Conservation (phyloP, 2,797 vertebrate genomes). For the Poecilia picta region DNA sequence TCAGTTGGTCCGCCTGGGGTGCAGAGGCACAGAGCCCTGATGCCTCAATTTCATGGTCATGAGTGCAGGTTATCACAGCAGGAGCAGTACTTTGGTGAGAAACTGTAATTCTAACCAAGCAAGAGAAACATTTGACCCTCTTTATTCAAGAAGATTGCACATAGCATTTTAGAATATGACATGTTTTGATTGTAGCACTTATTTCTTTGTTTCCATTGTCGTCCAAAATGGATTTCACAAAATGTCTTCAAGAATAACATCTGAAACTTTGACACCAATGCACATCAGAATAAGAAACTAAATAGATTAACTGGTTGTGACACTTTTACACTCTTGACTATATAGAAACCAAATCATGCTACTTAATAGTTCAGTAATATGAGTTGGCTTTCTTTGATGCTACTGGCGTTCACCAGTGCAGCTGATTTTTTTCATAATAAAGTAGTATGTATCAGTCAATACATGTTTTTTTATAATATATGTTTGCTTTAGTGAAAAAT, state of each 20-base stretch:
- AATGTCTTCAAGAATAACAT: neutral
- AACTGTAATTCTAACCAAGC: slow-evolving; percentile 44
- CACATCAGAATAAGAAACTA: neutral
- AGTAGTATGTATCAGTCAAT: neutral
- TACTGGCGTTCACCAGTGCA: neutral
- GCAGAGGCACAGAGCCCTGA: slow-evolving; percentile 77
- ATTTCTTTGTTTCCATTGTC: slow-evolving; percentile 1
- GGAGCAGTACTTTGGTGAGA: slow-evolving; percentile 66
- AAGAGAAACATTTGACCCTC: slow-evolving; percentile 37
- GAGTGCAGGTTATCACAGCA: slow-evolving; percentile 87
- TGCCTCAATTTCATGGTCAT: slow-evolving; percentile 79
- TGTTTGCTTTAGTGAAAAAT: neutral
- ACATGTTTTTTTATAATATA: neutral
- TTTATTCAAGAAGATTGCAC: slow-evolving; percentile 26
- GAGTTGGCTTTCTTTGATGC: neutral
- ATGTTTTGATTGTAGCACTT: slow-evolving; percentile 2
- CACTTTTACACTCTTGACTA: neutral
- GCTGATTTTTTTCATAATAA: neutral
- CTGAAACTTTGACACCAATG: neutral
- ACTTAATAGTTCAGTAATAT: neutral
- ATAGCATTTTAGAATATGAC: slow-evolving; percentile 13
- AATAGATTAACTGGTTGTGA: neutral
- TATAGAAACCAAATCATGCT: neutral
- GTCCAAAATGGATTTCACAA: neutral
- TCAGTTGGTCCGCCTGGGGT: slow-evolving; percentile 77